phyloP scores from a whole-genome alignment of 2,113 vertebrate genomes.

The Pao palembangensis region DNA sequence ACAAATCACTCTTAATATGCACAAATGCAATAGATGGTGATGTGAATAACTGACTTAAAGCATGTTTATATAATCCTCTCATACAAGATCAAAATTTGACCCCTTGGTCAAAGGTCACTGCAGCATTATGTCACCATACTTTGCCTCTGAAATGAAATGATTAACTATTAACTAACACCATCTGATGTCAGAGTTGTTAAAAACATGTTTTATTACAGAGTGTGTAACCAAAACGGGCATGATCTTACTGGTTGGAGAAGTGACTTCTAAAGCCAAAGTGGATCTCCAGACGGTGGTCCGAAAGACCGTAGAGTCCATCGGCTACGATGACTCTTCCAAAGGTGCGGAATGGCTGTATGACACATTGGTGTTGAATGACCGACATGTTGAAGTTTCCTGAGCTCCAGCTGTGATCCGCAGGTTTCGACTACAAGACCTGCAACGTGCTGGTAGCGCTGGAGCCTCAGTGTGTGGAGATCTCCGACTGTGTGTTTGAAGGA shows the following conservation, averaged over 20 bases:
- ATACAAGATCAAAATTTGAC: not conserved
- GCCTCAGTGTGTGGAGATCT: slow-evolving; percentile 69
- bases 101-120: slow-evolving; percentile 1
- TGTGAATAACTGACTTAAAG: too few species aligned
- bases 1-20: too few species aligned
- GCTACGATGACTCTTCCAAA: slow-evolving; percentile 74
- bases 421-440: slow-evolving; percentile 79
- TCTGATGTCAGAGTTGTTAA: not conserved
- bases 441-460: slow-evolving; percentile 74
- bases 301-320: slow-evolving; percentile 70
- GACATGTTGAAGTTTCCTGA: not conserved
- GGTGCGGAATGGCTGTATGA: slow-evolving; percentile 34
- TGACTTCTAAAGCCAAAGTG: slow-evolving; percentile 70
- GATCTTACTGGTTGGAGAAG: slow-evolving; percentile 74
- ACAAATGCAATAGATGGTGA: too few species aligned
- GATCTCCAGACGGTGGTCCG: slow-evolving; percentile 71
- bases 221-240: slow-evolving; percentile 75
- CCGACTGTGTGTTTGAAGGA: slow-evolving; percentile 73
- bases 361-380: not conserved
- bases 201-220: slow-evolving; percentile 40
- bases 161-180: too few species aligned
- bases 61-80: too few species aligned
- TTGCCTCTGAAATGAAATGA: not conserved
- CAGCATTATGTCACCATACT: not conserved
- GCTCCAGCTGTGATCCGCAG: slow-evolving; percentile 36